Evolutionary conservation across 2,113 vertebrate genomes (phyloP).

Genomic region (Bubo bubo): DNA sequence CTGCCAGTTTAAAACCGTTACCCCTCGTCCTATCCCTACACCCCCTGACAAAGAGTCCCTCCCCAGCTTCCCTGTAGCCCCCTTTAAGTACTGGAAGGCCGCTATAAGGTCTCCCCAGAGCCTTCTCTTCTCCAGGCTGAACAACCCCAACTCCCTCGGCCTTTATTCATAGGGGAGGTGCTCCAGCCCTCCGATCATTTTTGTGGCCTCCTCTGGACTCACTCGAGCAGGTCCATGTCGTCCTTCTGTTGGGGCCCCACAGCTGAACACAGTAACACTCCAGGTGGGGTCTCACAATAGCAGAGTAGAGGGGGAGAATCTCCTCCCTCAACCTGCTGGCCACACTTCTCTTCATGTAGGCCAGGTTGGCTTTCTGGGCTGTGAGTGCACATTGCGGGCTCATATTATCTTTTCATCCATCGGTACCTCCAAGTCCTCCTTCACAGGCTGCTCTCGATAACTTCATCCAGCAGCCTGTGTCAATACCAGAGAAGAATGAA

Average conservation of each 20-base stretch:
- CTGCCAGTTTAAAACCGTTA: not conserved
- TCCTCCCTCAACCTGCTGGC: not conserved
- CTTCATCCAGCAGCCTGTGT: not conserved
- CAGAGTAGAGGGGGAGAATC: not conserved
- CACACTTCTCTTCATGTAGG: fast-evolving
- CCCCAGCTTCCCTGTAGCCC: no score
- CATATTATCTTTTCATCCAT: not conserved
- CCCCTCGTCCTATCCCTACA: not conserved
- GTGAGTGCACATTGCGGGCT: fast-evolving
- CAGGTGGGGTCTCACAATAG: not conserved
- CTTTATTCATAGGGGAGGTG: not conserved
- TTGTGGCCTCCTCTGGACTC: not conserved
- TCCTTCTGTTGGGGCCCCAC: no score
- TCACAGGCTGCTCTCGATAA: not conserved
- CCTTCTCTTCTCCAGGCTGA: not conserved
- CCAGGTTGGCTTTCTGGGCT: not conserved
- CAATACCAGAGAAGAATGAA: not conserved
- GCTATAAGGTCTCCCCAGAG: fast-evolving
- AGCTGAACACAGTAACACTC: not conserved
- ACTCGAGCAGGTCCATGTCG: not conserved
- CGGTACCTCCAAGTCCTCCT: not conserved
- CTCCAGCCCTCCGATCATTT: not conserved
- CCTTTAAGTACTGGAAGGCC: not conserved
- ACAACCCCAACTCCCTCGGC: not conserved
- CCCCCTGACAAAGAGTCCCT: not conserved